Evolutionary conservation across 2,888 invertebrate genomes (phyloP).

Genomic region (Exephanes ischioxanthus): DNA sequence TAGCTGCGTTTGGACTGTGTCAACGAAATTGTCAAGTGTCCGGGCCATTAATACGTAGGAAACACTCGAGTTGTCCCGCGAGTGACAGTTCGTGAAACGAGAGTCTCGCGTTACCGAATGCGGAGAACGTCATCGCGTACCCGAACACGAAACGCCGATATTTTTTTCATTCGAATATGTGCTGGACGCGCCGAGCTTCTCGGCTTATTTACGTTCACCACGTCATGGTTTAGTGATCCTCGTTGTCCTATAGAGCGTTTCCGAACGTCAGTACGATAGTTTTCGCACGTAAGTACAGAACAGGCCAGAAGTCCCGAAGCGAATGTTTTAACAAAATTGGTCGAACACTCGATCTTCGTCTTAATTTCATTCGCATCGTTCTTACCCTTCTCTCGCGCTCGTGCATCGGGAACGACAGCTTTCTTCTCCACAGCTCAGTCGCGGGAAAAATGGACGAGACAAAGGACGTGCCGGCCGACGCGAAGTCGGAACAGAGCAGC

Average conservation of each 20-base stretch:
- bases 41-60: neutral
- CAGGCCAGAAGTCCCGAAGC: neutral
- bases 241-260: slow-evolving; percentile 53
- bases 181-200: neutral
- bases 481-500: slow-evolving; percentile 25
- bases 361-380: neutral
- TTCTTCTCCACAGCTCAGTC: neutral
- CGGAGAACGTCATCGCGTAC: neutral
- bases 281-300: slow-evolving; percentile 23
- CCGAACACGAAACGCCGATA: neutral
- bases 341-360: neutral
- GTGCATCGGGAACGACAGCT: neutral
- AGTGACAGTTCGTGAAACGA: neutral
- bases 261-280: slow-evolving; percentile 18
- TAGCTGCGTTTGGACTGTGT: neutral
- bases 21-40: slow-evolving; percentile 22
- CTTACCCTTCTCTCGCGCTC: neutral
- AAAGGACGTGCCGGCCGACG: slow-evolving; percentile 44
- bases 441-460: slow-evolving; percentile 45
- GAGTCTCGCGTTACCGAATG: neutral
- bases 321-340: neutral
- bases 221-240: slow-evolving; percentile 60
- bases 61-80: neutral
- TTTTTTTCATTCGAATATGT: slow-evolving; percentile 21
- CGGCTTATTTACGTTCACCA: slow-evolving; percentile 50